Conservation (phyloP, 2,113 vertebrate species). For the Phaethon lepturus region DNA sequence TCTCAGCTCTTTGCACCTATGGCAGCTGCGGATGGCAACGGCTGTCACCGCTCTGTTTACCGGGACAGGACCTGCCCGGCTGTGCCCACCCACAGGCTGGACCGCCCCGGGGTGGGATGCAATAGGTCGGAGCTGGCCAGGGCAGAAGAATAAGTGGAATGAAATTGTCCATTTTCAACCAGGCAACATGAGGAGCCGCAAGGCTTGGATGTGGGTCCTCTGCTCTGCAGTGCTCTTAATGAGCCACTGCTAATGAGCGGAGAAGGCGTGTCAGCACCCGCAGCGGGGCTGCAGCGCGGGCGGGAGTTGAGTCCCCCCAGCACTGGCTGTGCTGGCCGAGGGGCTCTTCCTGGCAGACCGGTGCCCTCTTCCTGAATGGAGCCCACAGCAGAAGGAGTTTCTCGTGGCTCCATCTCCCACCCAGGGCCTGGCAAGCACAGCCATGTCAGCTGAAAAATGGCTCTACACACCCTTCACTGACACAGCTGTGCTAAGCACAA, state of each 20-base stretch:
- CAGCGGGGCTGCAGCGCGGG: neutral
- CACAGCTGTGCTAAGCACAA: no score
- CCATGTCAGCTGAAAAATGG: rapidly evolving
- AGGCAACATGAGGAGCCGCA: neutral
- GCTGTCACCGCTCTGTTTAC: neutral
- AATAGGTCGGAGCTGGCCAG: neutral
- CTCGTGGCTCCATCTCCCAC: neutral
- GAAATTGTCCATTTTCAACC: neutral
- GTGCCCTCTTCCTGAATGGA: rapidly evolving
- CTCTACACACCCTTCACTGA: rapidly evolving
- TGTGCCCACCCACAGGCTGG: neutral
- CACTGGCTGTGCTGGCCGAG: neutral
- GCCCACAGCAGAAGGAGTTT: neutral
- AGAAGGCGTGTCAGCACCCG: neutral
- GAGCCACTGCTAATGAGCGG: neutral
- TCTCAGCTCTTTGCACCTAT: neutral
- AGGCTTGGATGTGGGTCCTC: neutral
- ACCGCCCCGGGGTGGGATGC: rapidly evolving
- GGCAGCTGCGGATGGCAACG: no score
- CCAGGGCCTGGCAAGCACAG: neutral
- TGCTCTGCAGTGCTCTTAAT: neutral
- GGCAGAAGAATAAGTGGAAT: neutral
- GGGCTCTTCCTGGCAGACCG: neutral
- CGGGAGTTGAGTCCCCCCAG: neutral
- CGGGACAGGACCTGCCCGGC: neutral